Conservation (phyloP, 2,888 invertebrate genomes). For the Ceramica pisi region DNA sequence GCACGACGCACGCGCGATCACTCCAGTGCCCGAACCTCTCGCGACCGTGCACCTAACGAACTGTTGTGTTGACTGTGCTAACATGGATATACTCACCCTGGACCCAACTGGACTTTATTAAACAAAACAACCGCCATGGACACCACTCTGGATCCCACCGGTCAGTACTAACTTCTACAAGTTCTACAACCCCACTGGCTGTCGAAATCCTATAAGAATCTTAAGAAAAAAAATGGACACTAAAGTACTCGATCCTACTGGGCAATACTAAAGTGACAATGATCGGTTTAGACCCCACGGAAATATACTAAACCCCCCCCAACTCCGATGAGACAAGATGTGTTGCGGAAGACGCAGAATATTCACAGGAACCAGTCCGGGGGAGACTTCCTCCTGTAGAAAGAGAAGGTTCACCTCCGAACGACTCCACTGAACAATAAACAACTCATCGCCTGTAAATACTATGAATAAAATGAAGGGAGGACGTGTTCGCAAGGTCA, state of each 20-base stretch:
- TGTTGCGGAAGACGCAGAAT: slow-evolving; percentile 88
- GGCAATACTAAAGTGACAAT: slow-evolving; percentile 83
- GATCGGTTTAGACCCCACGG: slow-evolving; percentile 87
- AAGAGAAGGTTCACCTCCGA: slow-evolving; percentile 82
- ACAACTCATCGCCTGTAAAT: slow-evolving; percentile 83
- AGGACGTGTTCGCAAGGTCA: slow-evolving; percentile 85
- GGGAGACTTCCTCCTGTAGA: slow-evolving; percentile 88
- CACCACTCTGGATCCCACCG: slow-evolving; percentile 84
- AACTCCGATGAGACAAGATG: slow-evolving; percentile 79
- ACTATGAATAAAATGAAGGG: slow-evolving; percentile 79
- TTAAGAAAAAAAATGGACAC: slow-evolving; percentile 73
- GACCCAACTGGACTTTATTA: slow-evolving; percentile 89
- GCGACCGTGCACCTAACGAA: slow-evolving; percentile 78
- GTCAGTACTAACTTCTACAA: slow-evolving; percentile 79
- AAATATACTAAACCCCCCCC: slow-evolving; percentile 83
- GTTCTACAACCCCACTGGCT: slow-evolving; percentile 62
- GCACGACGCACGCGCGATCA: slow-evolving; percentile 79
- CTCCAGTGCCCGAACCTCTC: slow-evolving; percentile 75
- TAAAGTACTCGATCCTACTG: slow-evolving; percentile 84
- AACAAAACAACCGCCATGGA: slow-evolving; percentile 74
- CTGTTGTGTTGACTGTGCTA: slow-evolving; percentile 83
- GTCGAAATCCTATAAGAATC: slow-evolving; percentile 67
- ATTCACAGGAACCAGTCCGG: slow-evolving; percentile 84
- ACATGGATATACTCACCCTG: slow-evolving; percentile 86
- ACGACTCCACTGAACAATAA: slow-evolving; percentile 73